These are phyloP conservation scores for Brachypodius melanocephalos DNA, from an alignment of 2,113 vertebrate genomes.

Conservation along the genomic window DNA sequence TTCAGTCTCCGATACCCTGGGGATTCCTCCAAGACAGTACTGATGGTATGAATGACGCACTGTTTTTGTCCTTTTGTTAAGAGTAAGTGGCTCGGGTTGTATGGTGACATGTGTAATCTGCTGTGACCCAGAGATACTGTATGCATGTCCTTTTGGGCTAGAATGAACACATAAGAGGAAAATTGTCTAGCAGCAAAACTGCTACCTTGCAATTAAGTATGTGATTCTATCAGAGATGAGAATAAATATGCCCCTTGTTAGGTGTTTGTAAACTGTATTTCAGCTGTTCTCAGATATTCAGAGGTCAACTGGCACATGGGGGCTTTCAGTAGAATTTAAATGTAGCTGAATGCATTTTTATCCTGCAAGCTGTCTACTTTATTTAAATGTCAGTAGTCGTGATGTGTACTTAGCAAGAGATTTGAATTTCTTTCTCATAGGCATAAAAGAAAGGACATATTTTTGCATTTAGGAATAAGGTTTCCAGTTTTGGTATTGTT, in stretches of 20 bases:
- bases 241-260: background rate
- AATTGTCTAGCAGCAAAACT: background rate
- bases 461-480: background rate
- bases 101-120: background rate
- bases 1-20: constrained; percentile 86
- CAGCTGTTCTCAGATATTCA: background rate
- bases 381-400: background rate
- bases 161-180: background rate
- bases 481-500: background rate
- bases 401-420: background rate
- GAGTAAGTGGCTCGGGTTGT: background rate
- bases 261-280: background rate
- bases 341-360: background rate
- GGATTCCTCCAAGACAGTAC: constrained; percentile 88
- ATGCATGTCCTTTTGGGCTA: background rate
- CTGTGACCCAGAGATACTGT: background rate
- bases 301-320: background rate
- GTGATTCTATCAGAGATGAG: background rate
- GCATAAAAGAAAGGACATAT: background rate
- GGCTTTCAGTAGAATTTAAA: background rate
- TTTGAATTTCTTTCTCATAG: background rate
- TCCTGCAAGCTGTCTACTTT: background rate
- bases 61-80: background rate
- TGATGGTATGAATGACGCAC: constrained; percentile 84
- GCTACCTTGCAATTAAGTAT: background rate